These are phyloP conservation scores for Sepiola atlantica DNA, from an alignment of 2,888 invertebrate genomes.

Conservation along the genomic window DNA sequence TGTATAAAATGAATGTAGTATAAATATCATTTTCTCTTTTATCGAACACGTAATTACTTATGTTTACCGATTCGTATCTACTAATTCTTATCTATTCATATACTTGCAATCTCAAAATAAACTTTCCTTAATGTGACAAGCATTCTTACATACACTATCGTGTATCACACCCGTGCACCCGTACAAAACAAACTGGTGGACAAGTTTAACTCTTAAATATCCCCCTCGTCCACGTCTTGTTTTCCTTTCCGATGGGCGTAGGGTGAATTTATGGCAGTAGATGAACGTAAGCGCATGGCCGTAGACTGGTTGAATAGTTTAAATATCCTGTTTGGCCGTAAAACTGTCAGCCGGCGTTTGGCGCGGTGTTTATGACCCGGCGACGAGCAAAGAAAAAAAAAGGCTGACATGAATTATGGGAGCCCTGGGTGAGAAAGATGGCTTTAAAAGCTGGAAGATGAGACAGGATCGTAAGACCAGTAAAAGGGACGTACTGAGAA, in stretches of 20 bases:
- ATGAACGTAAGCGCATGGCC: not conserved
- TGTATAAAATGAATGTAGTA: too few species aligned
- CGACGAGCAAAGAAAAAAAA: not conserved
- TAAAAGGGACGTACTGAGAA: not conserved
- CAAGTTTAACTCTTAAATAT: not conserved
- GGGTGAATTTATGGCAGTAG: not conserved
- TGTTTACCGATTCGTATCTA: too few species aligned
- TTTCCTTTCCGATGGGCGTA: not conserved
- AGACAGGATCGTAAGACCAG: not conserved
- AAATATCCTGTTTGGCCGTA: not conserved
- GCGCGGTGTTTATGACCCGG: conserved; percentile 32
- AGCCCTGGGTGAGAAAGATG: not conserved
- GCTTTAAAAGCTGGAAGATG: not conserved
- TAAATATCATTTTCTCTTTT: too few species aligned
- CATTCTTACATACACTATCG: too few species aligned
- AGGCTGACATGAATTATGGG: conserved; percentile 32
- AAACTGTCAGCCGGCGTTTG: conserved; percentile 10
- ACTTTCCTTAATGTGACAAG: too few species aligned
- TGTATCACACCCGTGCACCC: not conserved
- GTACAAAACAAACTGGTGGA: not conserved
- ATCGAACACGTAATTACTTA: too few species aligned
- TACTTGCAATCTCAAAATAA: too few species aligned
- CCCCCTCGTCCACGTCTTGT: not conserved
- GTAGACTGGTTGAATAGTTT: conserved; percentile 32
- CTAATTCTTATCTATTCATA: too few species aligned